A percentile compares a stretch with the other conserved stretches of the same genome.
Conservation (phyloP, 2,797 vertebrate species). For the Rhyacichthys aspro region DNA sequence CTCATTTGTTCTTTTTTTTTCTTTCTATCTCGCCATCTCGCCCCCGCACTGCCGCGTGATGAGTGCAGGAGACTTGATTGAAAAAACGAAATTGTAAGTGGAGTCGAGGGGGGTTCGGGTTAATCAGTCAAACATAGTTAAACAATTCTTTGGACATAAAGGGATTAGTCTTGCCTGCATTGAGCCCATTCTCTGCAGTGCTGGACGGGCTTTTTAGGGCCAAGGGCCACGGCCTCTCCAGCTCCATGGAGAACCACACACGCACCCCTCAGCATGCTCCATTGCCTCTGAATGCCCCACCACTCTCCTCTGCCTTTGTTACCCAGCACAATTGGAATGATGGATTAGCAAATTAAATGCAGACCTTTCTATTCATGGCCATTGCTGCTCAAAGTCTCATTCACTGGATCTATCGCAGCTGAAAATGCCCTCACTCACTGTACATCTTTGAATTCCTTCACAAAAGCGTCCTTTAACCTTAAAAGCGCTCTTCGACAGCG, state of each 20-base stretch:
- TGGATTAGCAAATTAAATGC: conserved; percentile 80
- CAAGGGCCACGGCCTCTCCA: conserved; percentile 69
- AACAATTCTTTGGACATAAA: conserved; percentile 78
- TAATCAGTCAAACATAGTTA: conserved; percentile 80
- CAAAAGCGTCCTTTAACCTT: conserved; percentile 27
- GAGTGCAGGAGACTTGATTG: conserved; percentile 63
- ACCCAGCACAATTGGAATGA: conserved; percentile 71
- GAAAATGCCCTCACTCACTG: conserved; percentile 48
- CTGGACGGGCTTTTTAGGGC: conserved; percentile 64
- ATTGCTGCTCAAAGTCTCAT: conserved; percentile 60
- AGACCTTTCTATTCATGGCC: conserved; percentile 70
- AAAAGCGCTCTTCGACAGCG: conserved; percentile 15
- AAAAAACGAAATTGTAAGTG: conserved; percentile 75
- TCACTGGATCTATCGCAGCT: conserved; percentile 53
- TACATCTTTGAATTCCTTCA: conserved; percentile 35
- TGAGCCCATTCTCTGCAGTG: conserved; percentile 68
- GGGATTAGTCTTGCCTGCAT: conserved; percentile 77
- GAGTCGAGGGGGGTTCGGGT: conserved; percentile 67
- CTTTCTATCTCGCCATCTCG: conserved; percentile 39
- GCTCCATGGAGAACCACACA: conserved; percentile 69
- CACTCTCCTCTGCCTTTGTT: conserved; percentile 72
- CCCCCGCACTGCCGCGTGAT: conserved; percentile 56
- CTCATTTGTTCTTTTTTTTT: conserved; percentile 19
- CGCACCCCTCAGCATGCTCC: conserved; percentile 71
- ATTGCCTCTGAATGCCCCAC: conserved; percentile 71